A percentile compares a stretch with the other conserved stretches of the same genome.
Evolutionary conservation across 2,888 invertebrate genomes (phyloP).

Genomic region (Oconnorella tubifera): DNA sequence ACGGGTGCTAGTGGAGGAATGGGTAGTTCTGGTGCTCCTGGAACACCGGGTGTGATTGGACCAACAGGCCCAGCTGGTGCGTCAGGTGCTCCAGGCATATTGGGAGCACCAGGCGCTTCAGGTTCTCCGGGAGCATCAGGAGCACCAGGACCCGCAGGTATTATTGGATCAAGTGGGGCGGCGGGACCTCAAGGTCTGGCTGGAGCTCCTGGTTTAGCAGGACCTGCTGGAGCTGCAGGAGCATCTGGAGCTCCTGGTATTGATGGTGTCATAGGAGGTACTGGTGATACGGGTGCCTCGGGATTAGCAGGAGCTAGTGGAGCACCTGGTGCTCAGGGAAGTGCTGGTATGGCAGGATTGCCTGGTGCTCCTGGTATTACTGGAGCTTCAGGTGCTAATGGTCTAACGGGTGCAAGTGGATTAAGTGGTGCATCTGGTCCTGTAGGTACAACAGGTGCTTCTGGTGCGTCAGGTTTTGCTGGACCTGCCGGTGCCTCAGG

Average conservation of each 20-base stretch:
- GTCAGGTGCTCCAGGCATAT: constrained; percentile 10
- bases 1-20: constrained; percentile 9
- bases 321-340: constrained; percentile 2
- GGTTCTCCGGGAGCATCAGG: constrained; percentile 18
- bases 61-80: constrained; percentile 18
- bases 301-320: constrained; percentile 8
- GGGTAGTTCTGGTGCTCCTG: constrained; percentile 13
- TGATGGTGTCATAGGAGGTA: not conserved
- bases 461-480: constrained; percentile 12
- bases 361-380: constrained; percentile 3
- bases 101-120: constrained; percentile 21
- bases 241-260: not conserved
- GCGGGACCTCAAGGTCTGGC: constrained; percentile 17
- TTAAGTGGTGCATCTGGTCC: constrained; percentile 7
- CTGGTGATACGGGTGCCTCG: not conserved
- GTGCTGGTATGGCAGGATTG: not conserved
- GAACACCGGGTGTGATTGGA: not conserved
- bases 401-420: constrained; percentile 20
- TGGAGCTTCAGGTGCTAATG: constrained; percentile 17
- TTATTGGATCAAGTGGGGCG: constrained; percentile 16
- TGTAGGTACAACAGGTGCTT: constrained; percentile 21
- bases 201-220: constrained; percentile 3
- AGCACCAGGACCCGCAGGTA: constrained; percentile 14
- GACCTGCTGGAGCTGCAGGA: not conserved
- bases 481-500: constrained; percentile 20